Percentiles rank a stretch among this genome's conserved stretches.
Conservation (phyloP, 2,113 vertebrate species). For the Sphyrna mokarran region DNA sequence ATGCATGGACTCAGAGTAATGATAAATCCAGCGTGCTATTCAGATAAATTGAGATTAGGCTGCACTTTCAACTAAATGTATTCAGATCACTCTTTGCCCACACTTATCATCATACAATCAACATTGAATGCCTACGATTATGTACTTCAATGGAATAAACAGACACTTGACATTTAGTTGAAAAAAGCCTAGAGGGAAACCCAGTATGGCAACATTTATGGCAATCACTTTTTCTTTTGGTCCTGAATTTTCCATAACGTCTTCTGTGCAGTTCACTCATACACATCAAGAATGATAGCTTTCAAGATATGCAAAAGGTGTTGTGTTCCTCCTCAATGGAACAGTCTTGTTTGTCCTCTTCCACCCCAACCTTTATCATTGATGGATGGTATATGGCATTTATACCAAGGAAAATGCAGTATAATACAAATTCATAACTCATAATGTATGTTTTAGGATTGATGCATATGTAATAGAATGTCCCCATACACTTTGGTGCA, state of each 20-base stretch:
- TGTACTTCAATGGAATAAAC: background rate
- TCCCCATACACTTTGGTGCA: background rate
- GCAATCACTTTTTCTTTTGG: background rate
- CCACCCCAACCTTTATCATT: background rate
- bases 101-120: background rate
- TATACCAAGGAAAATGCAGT: background rate
- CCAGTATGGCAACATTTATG: background rate
- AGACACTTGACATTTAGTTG: background rate
- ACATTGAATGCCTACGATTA: background rate
- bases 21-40: no score
- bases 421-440: background rate
- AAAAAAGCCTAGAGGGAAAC: background rate
- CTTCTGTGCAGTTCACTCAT: background rate
- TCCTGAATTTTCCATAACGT: background rate
- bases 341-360: background rate
- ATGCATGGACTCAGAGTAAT: no score
- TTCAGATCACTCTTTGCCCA: background rate
- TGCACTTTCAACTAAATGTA: background rate
- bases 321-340: background rate
- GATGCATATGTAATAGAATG: background rate
- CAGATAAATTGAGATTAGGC: background rate
- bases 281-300: background rate
- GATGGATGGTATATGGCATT: background rate
- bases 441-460: background rate
- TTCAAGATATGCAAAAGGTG: background rate